Base-by-base conservation (phyloP, 2,113 vertebrate species). In the Polyodon spathula region DNA sequence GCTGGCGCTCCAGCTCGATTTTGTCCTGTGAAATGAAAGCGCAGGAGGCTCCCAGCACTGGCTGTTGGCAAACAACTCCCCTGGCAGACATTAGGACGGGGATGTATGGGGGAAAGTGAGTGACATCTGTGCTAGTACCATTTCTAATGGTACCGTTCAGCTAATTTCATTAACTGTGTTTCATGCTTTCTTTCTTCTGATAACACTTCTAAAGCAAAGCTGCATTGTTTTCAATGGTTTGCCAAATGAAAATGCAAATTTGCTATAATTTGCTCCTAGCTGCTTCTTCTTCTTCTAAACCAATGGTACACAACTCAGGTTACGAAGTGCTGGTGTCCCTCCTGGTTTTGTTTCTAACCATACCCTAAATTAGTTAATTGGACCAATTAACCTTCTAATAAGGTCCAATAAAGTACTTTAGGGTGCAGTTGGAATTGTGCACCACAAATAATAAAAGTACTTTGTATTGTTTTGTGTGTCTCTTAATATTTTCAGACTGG, bases 111-210 rank as follows among this genome's bases (percentile, higher is more conserved):
- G 52, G 73, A 71, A 74, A 58, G 67, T 64, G 73, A 77, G 64
- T 68, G 58, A 65, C 60, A 65, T 71, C 72, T 76, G 76, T 73
- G 73, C 66, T 44, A 66, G 66, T 72, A 73, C 62, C 63, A 70
- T 63, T 73, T 73, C 68, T 71, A 73, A 63, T 65, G 56, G 62
- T 76, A 75, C 68, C 71, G 63, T 75, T 69, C 63, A 77, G 71
- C 70, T 73, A 77, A 69, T 83, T 82, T 76, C 73, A 79, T 73
- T 86, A 80, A 82, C 70, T 71, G 71, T 9, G 62, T 87, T 84
- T 79, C 70, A 74, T 1, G 58, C 70, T 79, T 89, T 73, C 77
- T 84, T 85, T 82, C 77, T 76, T 74, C 73, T 57, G 59, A 78
- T 68, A 76, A 75, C 64, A 63, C 60, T 79, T 59, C 0, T 69